Base-by-base conservation (phyloP, 2,888 invertebrate genomes). In the Eupithecia subumbrata region DNA sequence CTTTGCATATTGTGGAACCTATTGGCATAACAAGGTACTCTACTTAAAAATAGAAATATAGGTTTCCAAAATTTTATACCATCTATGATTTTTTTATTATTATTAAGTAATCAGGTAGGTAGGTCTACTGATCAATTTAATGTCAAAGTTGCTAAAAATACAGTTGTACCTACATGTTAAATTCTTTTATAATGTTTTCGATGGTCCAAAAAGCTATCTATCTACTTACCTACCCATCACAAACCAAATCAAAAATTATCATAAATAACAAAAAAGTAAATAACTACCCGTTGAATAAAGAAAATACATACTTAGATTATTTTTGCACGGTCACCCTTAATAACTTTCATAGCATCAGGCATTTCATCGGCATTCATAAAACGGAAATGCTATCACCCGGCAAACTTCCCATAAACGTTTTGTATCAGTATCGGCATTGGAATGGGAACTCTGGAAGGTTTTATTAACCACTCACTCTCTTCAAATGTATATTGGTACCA, bases 381-480 rank as follows among this genome's bases (percentile, higher is more conserved):
- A 69, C 45, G 12, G 64, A 71, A 74, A 75, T 67, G 56, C 72
- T 71, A 73, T 77, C 74, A 69, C 73, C 76, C 75, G 79, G 80
- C 83, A 82, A 34, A 83, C 67, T 76, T 72, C 75, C 74, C 79
- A 81, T 83, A 82, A 84, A 80, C 79, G 80, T 82, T 81, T 82
- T 79, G 80, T 78, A 75, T 80, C 81, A 81, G 75, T 80, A 81
- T 83, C 79, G 73, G 79, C 83, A 83, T 83, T 84, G 81, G 82
- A 84, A 81, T 81, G 70, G 73, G 73, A 76, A 76, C 78, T 82
- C 80, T 82, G 81, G 80, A 80, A 80, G 81, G 82, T 83, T 83
- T 85, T 83, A 83, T 81, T 81, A 80, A 82, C 81, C 83, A 81
- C 80, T 80, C 76, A 76, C 81, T 79, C 80, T 78, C 77, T 77